Conservation (phyloP, 2,797 vertebrate species). For the Argya squamiceps region DNA sequence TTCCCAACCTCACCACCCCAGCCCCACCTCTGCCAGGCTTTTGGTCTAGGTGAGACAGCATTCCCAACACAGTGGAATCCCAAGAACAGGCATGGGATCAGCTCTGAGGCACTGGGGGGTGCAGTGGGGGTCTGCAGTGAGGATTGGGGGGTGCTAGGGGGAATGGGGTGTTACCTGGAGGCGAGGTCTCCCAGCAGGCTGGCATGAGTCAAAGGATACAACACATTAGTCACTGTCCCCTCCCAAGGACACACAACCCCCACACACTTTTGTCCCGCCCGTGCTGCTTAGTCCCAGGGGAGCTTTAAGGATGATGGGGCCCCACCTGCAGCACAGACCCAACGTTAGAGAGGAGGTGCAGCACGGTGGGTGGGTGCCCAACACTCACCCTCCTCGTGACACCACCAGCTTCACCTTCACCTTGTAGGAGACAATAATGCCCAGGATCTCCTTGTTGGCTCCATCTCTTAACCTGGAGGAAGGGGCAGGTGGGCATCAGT, state of each 20-base stretch:
- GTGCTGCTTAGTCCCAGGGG: background rate
- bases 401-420: constrained; percentile 98
- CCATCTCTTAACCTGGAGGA: constrained; percentile 87
- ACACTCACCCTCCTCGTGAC: constrained; percentile 91
- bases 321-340: background rate
- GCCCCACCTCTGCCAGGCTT: background rate
- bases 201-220: constrained; percentile 72
- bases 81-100: background rate
- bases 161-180: constrained; percentile 81
- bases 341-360: background rate
- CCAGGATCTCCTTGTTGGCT: constrained; percentile 92
- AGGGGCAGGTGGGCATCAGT: background rate
- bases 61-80: background rate
- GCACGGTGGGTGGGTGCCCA: background rate
- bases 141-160: accelerated
- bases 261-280: background rate
- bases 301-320: background rate
- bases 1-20: background rate
- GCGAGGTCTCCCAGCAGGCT: constrained; percentile 95
- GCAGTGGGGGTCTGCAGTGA: background rate
- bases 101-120: background rate
- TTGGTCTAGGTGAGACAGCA: background rate
- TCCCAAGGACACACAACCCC: background rate
- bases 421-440: constrained; percentile 96
- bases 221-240: constrained; percentile 39